Evolutionary conservation across 2,113 vertebrate genomes (phyloP).

Genomic region (Platichthys flesus): DNA sequence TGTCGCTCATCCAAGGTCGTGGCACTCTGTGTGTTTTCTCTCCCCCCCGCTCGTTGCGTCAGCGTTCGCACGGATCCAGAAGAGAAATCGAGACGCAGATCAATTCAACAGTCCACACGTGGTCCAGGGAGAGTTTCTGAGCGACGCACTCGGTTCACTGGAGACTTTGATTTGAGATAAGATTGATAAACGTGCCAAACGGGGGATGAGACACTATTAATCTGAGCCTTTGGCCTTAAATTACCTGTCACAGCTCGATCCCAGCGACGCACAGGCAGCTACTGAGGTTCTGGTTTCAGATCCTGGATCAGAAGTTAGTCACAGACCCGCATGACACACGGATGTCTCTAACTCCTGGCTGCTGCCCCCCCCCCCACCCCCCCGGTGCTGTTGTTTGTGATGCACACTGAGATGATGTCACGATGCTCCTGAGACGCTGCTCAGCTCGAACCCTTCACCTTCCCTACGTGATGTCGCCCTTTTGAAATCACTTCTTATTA

Average conservation of each 20-base stretch:
- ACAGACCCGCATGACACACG: neutral
- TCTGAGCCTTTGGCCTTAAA: constrained; percentile 42
- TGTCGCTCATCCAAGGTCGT: neutral
- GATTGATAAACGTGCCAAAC: constrained; percentile 58
- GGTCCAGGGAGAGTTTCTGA: constrained; percentile 19
- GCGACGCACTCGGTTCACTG: constrained; percentile 18
- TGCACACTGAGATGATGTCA: neutral
- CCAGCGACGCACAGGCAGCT: constrained; percentile 1
- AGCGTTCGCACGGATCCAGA: neutral
- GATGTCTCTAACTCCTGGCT: neutral
- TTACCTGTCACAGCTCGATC: constrained; percentile 35
- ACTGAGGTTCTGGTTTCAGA: constrained; percentile 16
- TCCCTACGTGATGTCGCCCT: constrained; percentile 6
- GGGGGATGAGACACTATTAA: constrained; percentile 43
- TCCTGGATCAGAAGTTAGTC: constrained; percentile 1
- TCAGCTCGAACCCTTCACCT: constrained; percentile 17
- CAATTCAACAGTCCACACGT: constrained; percentile 38
- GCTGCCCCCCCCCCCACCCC: neutral
- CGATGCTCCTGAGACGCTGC: no score
- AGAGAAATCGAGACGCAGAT: constrained; percentile 20
- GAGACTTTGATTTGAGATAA: constrained; percentile 46
- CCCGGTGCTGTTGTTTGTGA: neutral
- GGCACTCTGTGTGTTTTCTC: neutral
- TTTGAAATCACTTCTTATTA: constrained; percentile 40
- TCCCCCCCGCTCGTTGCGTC: neutral